Base-by-base conservation (phyloP, 1,140 invertebrate genomes). In the Platyscapa corneri region DNA sequence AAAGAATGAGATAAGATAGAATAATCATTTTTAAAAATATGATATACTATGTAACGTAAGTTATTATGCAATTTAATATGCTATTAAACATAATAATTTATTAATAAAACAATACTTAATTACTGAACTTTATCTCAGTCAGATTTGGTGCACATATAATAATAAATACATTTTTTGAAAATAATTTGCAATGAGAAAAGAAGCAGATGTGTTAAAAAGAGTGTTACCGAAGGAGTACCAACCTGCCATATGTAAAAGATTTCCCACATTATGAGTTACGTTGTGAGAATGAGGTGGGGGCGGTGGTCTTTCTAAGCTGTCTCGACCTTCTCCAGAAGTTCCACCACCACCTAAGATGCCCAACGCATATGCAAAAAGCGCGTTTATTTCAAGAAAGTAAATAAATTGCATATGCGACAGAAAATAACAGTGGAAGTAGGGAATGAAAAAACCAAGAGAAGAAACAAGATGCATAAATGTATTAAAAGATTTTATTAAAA, bases 231-330 rank as follows among this genome's bases (percentile, higher is more conserved):
- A 70, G 30, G 34, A 86, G 82, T 86, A 93, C 93, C 90, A 92
- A 96, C 95, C 95, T 95, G 97, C 97, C 95, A 96, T 97, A 91
- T 97, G 96, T 93, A 98, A 96, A 89, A 98, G 94, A 92, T 96
- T 96, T 87, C 96, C 96, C 86, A 97, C 95, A 90, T 95, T 95
- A 90, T 95, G 95, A 88, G 94, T 94, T 88, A 94, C 93, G 92
- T 93, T 94, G 93, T 94, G 94, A 90, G 94, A 95, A 92, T 94
- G 95, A 86, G 95, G 95, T 84, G 94, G 95, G 86, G 95, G 95
- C 84, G 95, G 95, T 86, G 95, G 95, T 86, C 95, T 94, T 90
- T 95, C 95, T 91, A 95, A 93, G 87, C 94, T 95, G 93, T 95
- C 94, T 89, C 94, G 92, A 87, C 93, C 93, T 84, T 94, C 93